Evolutionary conservation across 92 coral and sea anemone species (phyloP).

Genomic region (Heteractis magnifica): DNA sequence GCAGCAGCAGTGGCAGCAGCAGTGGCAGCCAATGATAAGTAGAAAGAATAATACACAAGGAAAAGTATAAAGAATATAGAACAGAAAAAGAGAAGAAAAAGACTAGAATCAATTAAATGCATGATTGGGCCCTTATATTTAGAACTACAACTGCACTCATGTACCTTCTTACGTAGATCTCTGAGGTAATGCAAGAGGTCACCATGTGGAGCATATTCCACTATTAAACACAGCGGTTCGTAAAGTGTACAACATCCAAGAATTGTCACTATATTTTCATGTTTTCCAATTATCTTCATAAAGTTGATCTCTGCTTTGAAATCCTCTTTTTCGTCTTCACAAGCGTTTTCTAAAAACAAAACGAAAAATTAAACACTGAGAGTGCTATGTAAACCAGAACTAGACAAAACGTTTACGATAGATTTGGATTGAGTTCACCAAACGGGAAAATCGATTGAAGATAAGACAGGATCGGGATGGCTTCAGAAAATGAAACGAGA

Average conservation of each 20-base stretch:
- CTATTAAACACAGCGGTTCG: constrained; percentile 78
- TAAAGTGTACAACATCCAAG: constrained; percentile 90
- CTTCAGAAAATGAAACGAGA: no score
- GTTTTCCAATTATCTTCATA: constrained; percentile 89
- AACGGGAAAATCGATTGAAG: no score
- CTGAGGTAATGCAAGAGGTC: constrained; percentile 81
- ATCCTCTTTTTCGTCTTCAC: constrained; percentile 81
- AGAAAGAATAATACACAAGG: no score
- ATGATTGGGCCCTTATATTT: no score
- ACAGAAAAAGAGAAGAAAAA: no score
- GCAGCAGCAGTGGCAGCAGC: no score
- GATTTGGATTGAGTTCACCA: no score
- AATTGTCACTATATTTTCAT: constrained; percentile 85
- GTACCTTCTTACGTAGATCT: constrained; percentile 73
- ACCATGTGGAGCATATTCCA: constrained; percentile 89
- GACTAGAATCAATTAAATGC: not conserved
- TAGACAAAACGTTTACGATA: no score
- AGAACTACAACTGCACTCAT: not conserved
- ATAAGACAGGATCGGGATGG: no score
- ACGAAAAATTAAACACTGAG: not conserved
- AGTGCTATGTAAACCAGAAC: no score
- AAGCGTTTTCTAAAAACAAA: constrained; percentile 61
- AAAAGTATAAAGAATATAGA: no score
- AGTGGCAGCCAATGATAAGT: no score
- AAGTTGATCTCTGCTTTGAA: constrained; percentile 88